Evolutionary conservation across 1,140 invertebrate genomes (phyloP).

Genomic region (Panagrolaimus sp.): DNA sequence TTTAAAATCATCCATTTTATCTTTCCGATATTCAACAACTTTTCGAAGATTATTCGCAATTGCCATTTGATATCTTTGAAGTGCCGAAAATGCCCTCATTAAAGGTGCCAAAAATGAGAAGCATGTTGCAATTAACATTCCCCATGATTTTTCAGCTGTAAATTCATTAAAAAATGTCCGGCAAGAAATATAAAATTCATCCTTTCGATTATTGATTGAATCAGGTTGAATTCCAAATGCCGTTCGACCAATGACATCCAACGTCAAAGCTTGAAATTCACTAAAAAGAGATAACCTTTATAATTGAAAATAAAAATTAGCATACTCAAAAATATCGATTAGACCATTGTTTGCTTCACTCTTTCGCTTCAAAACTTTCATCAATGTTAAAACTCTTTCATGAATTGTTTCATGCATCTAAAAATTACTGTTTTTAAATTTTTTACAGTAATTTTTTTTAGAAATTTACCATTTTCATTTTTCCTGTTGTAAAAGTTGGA

Average conservation of each 20-base stretch:
- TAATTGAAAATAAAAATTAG: neutral
- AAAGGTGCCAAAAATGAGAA: conserved; percentile 4
- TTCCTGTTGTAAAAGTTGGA: conserved; percentile 15
- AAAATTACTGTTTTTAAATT: neutral
- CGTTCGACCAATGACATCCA: conserved; percentile 16
- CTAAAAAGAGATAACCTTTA: neutral
- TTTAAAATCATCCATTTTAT: neutral
- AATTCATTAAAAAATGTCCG: conserved; percentile 18
- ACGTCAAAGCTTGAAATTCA: conserved; percentile 18
- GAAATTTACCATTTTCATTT: conserved; percentile 16
- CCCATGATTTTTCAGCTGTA: conserved; percentile 8
- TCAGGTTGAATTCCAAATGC: conserved; percentile 18
- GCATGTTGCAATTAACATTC: neutral
- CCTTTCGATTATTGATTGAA: conserved; percentile 15
- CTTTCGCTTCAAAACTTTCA: neutral
- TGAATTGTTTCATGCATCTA: neutral
- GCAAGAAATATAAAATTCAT: conserved; percentile 13
- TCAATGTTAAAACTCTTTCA: neutral
- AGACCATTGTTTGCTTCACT: too few species aligned
- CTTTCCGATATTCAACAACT: neutral
- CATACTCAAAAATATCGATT: neutral
- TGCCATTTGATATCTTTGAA: neutral
- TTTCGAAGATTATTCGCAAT: neutral
- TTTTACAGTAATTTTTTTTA: neutral
- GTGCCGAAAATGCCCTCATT: neutral